Percentiles rank a stretch among this genome's conserved stretches.
Conservation (phyloP, 2,888 invertebrate species). For the Drepana falcataria region DNA sequence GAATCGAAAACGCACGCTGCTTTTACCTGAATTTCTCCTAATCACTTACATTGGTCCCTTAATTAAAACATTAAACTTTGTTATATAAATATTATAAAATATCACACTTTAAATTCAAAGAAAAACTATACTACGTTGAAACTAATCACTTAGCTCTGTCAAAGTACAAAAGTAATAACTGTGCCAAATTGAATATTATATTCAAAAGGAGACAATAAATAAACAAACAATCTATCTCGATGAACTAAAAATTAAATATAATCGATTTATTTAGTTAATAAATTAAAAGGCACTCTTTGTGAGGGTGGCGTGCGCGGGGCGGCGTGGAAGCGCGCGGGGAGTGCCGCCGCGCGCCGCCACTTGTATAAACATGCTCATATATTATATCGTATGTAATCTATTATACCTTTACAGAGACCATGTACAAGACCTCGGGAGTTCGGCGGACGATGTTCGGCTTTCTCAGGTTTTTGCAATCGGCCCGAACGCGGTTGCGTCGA, state of each 20-base stretch:
- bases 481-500: constrained; percentile 40
- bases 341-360: constrained; percentile 30
- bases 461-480: constrained; percentile 55
- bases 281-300: constrained; percentile 71
- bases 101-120: constrained; percentile 79
- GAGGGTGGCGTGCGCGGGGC: constrained; percentile 38
- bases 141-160: constrained; percentile 74
- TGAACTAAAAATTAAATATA: constrained; percentile 77
- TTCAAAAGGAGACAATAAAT: constrained; percentile 76
- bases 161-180: constrained; percentile 75
- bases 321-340: constrained; percentile 52
- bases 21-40: constrained; percentile 75
- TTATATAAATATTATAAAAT: constrained; percentile 78
- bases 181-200: constrained; percentile 73
- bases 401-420: constrained; percentile 51
- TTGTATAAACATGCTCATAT: constrained; percentile 47
- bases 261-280: constrained; percentile 67
- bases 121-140: constrained; percentile 72
- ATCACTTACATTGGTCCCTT: constrained; percentile 77
- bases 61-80: constrained; percentile 76
- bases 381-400: constrained; percentile 37
- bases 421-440: constrained; percentile 55
- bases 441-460: constrained; percentile 49
- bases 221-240: constrained; percentile 74
- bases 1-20: constrained; percentile 55